Conservation (phyloP, 2,113 vertebrate species). For the Rattus rattus region DNA sequence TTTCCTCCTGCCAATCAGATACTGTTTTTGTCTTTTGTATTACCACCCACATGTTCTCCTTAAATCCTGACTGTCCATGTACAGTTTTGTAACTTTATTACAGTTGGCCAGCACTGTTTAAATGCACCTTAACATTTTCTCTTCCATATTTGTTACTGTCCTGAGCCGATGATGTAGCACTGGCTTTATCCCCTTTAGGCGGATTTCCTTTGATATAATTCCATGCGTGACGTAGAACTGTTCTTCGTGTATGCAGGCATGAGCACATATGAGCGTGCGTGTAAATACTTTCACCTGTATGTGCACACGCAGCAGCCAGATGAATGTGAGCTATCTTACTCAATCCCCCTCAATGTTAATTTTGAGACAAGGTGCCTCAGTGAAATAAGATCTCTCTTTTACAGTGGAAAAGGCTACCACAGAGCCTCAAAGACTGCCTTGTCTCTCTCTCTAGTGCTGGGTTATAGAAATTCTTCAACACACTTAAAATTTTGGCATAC, state of each 20-base stretch:
- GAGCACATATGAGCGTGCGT: too few relatives aligned
- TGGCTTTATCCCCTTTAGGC: neutral
- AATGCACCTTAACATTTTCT: neutral
- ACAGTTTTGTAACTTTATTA: neutral
- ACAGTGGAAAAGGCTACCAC: neutral
- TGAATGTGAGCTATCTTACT: neutral
- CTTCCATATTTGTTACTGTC: neutral
- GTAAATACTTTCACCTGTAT: neutral
- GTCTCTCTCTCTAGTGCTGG: neutral
- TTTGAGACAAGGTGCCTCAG: neutral
- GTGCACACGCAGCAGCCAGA: too few relatives aligned
- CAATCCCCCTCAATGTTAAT: neutral
- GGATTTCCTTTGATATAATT: neutral
- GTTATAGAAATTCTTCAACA: neutral
- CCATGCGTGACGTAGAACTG: neutral
- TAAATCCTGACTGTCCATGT: neutral
- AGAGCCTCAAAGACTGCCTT: neutral
- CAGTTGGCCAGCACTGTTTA: neutral
- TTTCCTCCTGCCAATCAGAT: neutral
- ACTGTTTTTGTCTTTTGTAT: slow-evolving; percentile 21
- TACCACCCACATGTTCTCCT: neutral
- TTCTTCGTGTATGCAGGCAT: neutral
- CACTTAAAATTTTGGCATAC: neutral
- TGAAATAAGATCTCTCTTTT: neutral
- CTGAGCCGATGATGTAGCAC: neutral